These are phyloP conservation scores for Eueides isabella DNA, from an alignment of 1,140 invertebrate species.

Conservation along the genomic window DNA sequence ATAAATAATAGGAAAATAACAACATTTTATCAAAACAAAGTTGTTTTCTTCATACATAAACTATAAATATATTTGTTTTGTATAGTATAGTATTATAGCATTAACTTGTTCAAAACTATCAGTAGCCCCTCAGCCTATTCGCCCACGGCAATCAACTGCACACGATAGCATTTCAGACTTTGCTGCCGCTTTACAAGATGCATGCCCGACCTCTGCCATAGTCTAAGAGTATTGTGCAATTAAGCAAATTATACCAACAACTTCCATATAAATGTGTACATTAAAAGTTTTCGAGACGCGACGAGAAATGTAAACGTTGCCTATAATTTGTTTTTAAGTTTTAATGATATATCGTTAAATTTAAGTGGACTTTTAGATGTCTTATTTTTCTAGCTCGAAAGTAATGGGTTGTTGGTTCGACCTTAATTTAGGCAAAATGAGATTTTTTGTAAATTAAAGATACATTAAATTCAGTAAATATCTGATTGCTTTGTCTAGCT, in stretches of 20 bases:
- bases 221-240: conserved; percentile 21
- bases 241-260: conserved; percentile 28
- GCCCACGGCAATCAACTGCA: conserved; percentile 27
- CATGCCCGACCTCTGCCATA: conserved; percentile 25
- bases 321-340: conserved; percentile 18
- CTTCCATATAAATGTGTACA: conserved; percentile 25
- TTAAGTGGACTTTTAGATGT: background rate
- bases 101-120: background rate
- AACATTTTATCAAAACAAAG: too few relatives aligned
- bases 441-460: background rate
- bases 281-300: conserved; percentile 23
- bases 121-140: background rate
- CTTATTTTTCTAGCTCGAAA: background rate
- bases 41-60: too few relatives aligned
- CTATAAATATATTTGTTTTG: too few relatives aligned
- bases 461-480: too few relatives aligned
- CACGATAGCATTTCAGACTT: conserved; percentile 22
- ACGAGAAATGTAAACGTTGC: conserved; percentile 10
- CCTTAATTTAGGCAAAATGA: background rate
- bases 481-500: too few relatives aligned
- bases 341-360: conserved; percentile 25
- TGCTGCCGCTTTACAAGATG: conserved; percentile 20
- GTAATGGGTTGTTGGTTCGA: background rate
- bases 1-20: too few relatives aligned
- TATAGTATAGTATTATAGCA: too few relatives aligned